phyloP scores from a whole-genome alignment of 2,797 vertebrate genomes.

The Artibeus jamaicensis region DNA sequence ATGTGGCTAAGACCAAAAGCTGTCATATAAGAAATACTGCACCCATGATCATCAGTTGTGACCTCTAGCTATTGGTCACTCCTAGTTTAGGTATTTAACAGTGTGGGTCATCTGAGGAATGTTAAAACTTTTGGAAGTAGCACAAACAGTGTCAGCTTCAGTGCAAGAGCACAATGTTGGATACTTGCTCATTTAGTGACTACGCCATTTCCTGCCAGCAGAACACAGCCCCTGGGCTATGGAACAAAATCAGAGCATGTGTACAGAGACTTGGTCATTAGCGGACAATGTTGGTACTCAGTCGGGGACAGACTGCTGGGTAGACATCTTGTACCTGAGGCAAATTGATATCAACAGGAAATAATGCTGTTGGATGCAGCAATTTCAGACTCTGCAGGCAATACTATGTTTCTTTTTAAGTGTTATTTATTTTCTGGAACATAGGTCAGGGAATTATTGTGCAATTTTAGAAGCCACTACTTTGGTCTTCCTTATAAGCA shows the following conservation, averaged over 20 bases:
- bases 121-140: not conserved
- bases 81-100: not conserved
- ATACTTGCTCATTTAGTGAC: not conserved
- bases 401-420: slow-evolving; percentile 51
- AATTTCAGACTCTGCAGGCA: slow-evolving; percentile 62
- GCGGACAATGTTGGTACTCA: not conserved
- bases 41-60: not conserved
- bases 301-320: not conserved
- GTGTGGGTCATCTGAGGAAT: not conserved
- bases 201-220: not conserved
- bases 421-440: slow-evolving; percentile 53
- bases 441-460: slow-evolving; percentile 42
- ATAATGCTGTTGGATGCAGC: slow-evolving; percentile 38
- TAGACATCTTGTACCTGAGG: slow-evolving; percentile 41
- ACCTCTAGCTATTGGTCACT: not conserved
- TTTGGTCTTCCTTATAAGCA: slow-evolving; percentile 45
- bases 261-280: not conserved
- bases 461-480: slow-evolving; percentile 40
- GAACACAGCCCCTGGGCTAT: not conserved
- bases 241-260: not conserved
- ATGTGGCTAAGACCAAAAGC: not conserved
- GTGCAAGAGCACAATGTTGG: not conserved
- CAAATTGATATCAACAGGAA: slow-evolving; percentile 61
- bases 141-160: not conserved
- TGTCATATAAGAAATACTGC: not conserved